Conservation (phyloP, 2,888 invertebrate genomes). For the Pristionchus exspectatus region DNA sequence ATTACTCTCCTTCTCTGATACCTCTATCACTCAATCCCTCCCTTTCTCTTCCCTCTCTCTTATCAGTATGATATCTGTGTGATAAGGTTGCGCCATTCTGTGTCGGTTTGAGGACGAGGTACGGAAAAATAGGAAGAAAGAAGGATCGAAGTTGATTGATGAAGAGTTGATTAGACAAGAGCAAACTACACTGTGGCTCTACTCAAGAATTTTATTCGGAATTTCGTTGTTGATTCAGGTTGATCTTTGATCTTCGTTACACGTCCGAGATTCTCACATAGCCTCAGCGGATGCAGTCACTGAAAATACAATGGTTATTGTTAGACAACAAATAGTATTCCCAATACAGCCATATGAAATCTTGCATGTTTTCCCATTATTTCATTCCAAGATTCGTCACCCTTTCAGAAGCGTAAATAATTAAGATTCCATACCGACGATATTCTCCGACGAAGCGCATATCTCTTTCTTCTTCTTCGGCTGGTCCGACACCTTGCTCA, state of each 20-base stretch:
- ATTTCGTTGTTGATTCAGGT: neutral
- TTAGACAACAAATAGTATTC: no score
- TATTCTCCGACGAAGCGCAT: slow-evolving; percentile 28
- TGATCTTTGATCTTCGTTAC: neutral
- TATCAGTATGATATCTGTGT: neutral
- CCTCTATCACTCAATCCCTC: neutral
- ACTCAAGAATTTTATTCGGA: neutral
- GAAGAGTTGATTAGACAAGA: neutral
- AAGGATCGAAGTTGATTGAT: neutral
- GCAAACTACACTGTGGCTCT: neutral
- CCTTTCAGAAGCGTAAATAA: neutral
- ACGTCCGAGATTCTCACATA: neutral
- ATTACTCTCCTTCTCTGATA: neutral
- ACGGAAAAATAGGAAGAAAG: neutral
- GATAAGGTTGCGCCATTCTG: neutral
- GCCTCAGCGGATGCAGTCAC: neutral
- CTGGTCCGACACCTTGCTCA: neutral
- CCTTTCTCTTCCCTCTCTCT: neutral
- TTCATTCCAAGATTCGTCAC: neutral
- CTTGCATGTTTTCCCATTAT: no score
- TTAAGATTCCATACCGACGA: neutral
- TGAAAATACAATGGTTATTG: neutral
- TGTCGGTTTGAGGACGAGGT: slow-evolving; percentile 4
- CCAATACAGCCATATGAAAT: no score
- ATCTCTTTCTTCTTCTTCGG: neutral